These are phyloP conservation scores for Diplolepis rosae DNA, from an alignment of 2,888 invertebrate genomes.

Conservation along the genomic window DNA sequence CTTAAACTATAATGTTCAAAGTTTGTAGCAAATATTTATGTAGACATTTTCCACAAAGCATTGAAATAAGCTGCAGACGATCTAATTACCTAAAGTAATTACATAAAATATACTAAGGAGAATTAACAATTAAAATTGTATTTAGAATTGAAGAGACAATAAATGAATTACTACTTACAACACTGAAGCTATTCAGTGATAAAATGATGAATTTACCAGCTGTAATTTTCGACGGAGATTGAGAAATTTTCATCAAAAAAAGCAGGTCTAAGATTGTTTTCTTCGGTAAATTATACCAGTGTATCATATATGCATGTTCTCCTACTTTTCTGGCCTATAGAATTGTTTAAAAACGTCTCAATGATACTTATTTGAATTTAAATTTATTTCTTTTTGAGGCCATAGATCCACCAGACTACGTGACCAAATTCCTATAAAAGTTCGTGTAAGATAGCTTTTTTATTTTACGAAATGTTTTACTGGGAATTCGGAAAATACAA, in stretches of 20 bases:
- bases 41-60: background rate
- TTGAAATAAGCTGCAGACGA: background rate
- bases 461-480: no score
- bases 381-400: no score
- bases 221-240: background rate
- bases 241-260: slow-evolving; percentile 30
- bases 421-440: no score
- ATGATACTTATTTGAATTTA: no score
- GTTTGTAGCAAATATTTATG: background rate
- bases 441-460: no score
- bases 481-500: no score
- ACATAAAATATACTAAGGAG: background rate
- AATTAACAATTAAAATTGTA: background rate
- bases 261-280: slow-evolving; percentile 50
- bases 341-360: no score
- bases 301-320: slow-evolving; percentile 52
- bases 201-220: background rate
- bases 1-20: no score
- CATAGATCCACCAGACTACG: no score
- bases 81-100: background rate
- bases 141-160: no score
- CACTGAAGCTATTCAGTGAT: background rate
- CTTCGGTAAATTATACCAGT: slow-evolving; percentile 60
- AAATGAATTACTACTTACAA: background rate
- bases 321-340: slow-evolving; percentile 55